These are phyloP conservation scores for Acanthis flammea DNA, from an alignment of 2,797 vertebrate genomes.

Conservation along the genomic window DNA sequence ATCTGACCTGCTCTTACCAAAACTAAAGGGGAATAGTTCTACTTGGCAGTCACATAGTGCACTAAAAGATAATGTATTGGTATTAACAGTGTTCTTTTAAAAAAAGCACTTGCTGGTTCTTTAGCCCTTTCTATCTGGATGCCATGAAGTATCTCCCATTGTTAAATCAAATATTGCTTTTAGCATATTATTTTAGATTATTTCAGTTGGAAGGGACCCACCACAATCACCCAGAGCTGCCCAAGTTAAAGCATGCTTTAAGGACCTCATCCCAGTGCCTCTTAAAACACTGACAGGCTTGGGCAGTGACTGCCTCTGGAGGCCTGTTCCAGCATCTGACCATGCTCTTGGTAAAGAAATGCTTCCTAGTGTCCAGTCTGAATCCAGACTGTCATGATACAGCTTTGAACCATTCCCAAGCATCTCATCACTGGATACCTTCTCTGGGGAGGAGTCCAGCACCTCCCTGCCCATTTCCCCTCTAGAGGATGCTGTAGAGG, in stretches of 20 bases:
- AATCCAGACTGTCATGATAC: accelerated
- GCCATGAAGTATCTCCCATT: neutral
- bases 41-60: neutral
- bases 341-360: neutral
- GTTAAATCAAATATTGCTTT: neutral
- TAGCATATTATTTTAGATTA: neutral
- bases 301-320: neutral
- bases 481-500: neutral
- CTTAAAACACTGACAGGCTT: neutral
- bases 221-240: neutral
- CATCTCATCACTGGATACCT: neutral
- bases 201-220: neutral
- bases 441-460: neutral
- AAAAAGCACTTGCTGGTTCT: neutral
- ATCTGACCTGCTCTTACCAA: neutral
- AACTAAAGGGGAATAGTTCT: neutral
- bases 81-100: neutral
- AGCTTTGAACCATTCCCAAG: neutral
- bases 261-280: neutral
- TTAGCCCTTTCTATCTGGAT: neutral
- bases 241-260: neutral
- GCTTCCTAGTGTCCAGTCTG: neutral
- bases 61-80: neutral
- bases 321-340: neutral
- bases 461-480: neutral